Evolutionary conservation across 2,888 invertebrate genomes (phyloP), one percentile per base, ranked within the genome.

Genomic region (Strigamia transsilvanica): DNA sequence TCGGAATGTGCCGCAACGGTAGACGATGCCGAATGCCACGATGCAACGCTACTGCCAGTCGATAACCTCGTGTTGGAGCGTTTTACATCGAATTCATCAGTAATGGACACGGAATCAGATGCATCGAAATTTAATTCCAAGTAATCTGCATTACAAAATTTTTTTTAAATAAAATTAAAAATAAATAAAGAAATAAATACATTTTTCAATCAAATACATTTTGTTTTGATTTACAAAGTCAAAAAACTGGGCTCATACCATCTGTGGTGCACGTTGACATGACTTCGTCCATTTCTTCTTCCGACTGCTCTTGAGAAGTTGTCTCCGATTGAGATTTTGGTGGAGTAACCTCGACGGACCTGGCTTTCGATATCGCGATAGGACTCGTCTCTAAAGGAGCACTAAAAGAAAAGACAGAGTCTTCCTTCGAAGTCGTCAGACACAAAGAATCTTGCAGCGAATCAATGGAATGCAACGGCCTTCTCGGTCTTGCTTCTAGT

Each of bases 121-220:
- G 61, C 21, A 66, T 66, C 21, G 21, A 66, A 66, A 66, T 66
- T 66, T 66, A 66, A 66, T 66, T 66, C 61, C 21, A 23, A 23
- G 61, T 66, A 23, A n/a, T 66, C 61, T 66, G 46, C 46, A n/a
- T 46, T 46, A 46, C 46, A 46, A 46, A 46, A 46, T n/a, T n/a
- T n/a, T n/a, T 46, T n/a, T n/a, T 2, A 46, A 46, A 46, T 1
- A 42, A 13, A 42, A 61, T 15, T 61, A 61, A n/a, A 61, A 27
- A 27, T 1, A 27, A 27, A 27, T 66, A 66, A 66, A 66, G 18
- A n/a, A 23, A n/a, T n/a, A 66, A 12, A 66, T 21, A 66, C 6
- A 66, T 23, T 23, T 12, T 23, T 66, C 23, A 66, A 66, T 23
- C 21, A 21, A n/a, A 46, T n/a, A n/a, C 18, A 66, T 66, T 66